Evolutionary conservation across 2,113 vertebrate genomes (phyloP), one percentile per base, ranked within the genome.

Genomic region (Entelurus aequoreus): DNA sequence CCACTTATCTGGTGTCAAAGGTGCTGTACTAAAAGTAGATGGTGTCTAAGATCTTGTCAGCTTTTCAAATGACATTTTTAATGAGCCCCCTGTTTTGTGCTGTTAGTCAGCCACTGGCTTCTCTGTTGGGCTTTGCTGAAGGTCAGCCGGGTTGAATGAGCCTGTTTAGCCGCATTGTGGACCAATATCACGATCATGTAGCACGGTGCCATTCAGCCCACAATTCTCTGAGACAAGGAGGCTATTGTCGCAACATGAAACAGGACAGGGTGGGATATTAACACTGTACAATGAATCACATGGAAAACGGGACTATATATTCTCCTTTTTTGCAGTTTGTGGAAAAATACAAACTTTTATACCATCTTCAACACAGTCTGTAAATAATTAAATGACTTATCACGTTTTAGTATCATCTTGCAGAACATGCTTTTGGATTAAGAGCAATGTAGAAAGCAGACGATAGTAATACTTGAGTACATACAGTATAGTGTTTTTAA

Each of bases 111-210:
- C 78, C 47, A 77, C 79, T 64, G 70, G 51, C 73, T 72, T 35
- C 67, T 80, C 86, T 84, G 74, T 75, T 73, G 86, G 79, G 82
- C 73, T 85, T 87, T 85, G 79, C 46, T 46, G 78, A 68, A 84
- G 87, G 87, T 89, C 86, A 80, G 74, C 71, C 76, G 75, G 78
- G 78, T 84, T 86, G 85, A 88, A 80, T 74, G 86, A 81, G 84
- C 77, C 76, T 68, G 63, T 83, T 86, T 75, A 80, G 78, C 75
- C 72, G 72, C 69, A 78, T 72, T 83, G 78, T 84, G 78, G 61
- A 75, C 69, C 72, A 88, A 84, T 87, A 89, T 89, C 85, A 86
- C 79, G 84, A 84, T 84, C 86, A 83, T 84, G 79, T 82, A 78
- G 75, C 84, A 77, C 79, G 78, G 86, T 84, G 82, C 77, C 83